phyloP scores from a whole-genome alignment of 2,888 invertebrate species.

The Idaea biselata region DNA sequence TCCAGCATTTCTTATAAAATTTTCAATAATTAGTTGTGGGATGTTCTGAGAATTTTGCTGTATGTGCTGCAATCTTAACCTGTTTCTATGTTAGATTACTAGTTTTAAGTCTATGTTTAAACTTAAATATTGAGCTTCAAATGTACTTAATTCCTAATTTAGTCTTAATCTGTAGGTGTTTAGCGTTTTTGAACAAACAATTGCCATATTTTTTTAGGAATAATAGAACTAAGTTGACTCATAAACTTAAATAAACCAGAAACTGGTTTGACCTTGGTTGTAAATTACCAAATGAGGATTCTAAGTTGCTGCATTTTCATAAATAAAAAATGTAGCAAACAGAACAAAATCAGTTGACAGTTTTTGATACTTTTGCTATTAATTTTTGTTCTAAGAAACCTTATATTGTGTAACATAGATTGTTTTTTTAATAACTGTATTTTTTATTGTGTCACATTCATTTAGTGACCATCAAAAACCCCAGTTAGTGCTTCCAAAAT shows the following conservation, averaged over 20 bases:
- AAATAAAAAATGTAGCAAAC: not conserved
- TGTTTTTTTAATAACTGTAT: not conserved
- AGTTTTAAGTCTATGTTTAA: constrained; percentile 6
- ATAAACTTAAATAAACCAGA: constrained; percentile 26
- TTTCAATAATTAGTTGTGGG: too few species aligned
- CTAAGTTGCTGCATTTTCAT: not conserved
- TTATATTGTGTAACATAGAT: not conserved
- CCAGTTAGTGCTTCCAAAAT: constrained; percentile 45
- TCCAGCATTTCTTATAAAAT: too few species aligned
- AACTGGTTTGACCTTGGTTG: constrained; percentile 56
- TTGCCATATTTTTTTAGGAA: constrained; percentile 23
- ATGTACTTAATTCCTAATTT: constrained; percentile 33
- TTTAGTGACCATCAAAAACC: not conserved
- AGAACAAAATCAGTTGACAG: too few species aligned
- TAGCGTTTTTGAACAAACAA: constrained; percentile 18
- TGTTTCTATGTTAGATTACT: constrained; percentile 2
- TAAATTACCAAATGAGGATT: constrained; percentile 26
- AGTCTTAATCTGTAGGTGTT: constrained; percentile 21
- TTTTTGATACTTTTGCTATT: not conserved
- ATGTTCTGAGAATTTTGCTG: too few species aligned
- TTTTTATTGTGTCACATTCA: not conserved
- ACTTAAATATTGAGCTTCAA: constrained; percentile 16
- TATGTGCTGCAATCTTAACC: not conserved
- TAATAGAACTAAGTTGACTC: constrained; percentile 32
- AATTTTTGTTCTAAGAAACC: not conserved